phyloP scores from a whole-genome alignment of 2,797 vertebrate species.

The Ptychadena robeensis region DNA sequence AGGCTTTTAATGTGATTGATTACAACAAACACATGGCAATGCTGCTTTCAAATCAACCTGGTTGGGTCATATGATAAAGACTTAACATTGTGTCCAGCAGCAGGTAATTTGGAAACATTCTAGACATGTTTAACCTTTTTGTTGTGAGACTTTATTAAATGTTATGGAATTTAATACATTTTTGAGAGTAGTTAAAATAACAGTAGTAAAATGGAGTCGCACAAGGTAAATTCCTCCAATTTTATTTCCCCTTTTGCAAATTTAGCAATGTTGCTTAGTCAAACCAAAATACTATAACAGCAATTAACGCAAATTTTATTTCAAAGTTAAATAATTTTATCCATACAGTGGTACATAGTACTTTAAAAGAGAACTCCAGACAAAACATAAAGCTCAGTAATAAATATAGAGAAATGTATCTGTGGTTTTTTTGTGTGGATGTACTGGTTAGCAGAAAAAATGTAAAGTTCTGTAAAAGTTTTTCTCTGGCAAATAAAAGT shows the following conservation, averaged over 20 bases:
- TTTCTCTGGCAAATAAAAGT: too few species aligned
- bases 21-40: conserved; percentile 44
- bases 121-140: conserved; percentile 34
- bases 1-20: conserved; percentile 52
- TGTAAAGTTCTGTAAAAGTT: neutral
- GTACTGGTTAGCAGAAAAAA: neutral
- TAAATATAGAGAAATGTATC: neutral
- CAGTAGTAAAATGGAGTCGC: conserved; percentile 8
- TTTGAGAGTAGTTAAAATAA: neutral
- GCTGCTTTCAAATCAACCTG: conserved; percentile 20
- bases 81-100: conserved; percentile 6
- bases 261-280: neutral
- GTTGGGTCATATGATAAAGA: conserved; percentile 27
- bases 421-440: neutral
- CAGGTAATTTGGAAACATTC: conserved; percentile 18
- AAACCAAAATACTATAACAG: neutral
- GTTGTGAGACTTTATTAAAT: conserved; percentile 2
- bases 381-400: neutral
- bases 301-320: neutral
- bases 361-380: conserved; percentile 2
- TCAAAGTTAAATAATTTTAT: neutral
- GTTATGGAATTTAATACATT: neutral
- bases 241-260: neutral
- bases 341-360: neutral
- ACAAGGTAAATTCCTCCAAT: neutral